These are phyloP conservation scores for Bilobella aurantiaca DNA, from an alignment of 1,140 invertebrate genomes.

Conservation along the genomic window DNA sequence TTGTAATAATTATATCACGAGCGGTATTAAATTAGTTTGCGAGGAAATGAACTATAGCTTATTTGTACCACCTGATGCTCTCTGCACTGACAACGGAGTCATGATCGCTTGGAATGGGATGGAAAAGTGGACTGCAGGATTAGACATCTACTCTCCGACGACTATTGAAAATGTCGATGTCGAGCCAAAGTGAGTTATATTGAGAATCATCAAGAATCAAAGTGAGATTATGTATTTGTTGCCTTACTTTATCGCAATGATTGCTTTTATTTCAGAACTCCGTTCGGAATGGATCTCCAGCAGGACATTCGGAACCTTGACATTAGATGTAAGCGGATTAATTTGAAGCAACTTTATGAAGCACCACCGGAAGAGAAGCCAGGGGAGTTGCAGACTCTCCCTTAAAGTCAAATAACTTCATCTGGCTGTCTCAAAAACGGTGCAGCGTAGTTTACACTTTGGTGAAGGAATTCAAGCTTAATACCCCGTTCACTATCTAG, in stretches of 20 bases:
- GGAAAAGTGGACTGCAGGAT: conserved; percentile 50
- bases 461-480: neutral
- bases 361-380: neutral
- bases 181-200: conserved; percentile 44
- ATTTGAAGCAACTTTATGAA: conserved; percentile 38
- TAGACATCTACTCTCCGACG: conserved; percentile 38
- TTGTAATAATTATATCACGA: conserved; percentile 72
- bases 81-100: conserved; percentile 96
- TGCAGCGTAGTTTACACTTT: neutral
- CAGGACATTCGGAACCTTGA: conserved; percentile 44
- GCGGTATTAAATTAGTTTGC: conserved; percentile 57
- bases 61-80: conserved; percentile 63
- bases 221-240: neutral
- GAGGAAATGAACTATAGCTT: conserved; percentile 53
- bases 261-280: conserved; percentile 38
- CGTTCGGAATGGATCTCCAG: conserved; percentile 49
- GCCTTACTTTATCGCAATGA: neutral
- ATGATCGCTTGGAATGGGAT: conserved; percentile 99
- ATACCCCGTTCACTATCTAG: too few relatives aligned
- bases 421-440: neutral
- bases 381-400: neutral
- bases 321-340: conserved; percentile 53
- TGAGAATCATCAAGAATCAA: too few relatives aligned
- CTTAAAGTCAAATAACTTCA: neutral
- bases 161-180: conserved; percentile 43